Base-by-base conservation (phyloP, 2,113 vertebrate species). In the Clupea harengus region DNA sequence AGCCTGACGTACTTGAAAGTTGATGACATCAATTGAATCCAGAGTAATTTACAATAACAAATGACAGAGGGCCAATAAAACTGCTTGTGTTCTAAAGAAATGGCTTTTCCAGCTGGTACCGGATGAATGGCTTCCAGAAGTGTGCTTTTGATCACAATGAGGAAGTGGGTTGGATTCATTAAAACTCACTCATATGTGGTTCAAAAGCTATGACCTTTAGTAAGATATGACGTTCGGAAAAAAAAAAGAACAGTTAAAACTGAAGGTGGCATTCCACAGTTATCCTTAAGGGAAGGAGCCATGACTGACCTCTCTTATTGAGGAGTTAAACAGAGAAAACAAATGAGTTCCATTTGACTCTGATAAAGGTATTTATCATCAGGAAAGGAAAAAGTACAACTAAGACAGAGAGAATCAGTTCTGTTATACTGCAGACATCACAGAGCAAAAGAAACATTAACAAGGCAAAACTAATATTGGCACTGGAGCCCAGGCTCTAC, bases 81-180 rank as follows among this genome's bases (percentile, higher is more conserved):
- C 10, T 1, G 28, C 67, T 39, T 17, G 67, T 39, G 67, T 39
- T 75, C 32, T 32, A 32, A 75, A 39, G 67, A 32, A 75, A 75
- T 75, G 67, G 28, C 28, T 39, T 75, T 39, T 75, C 67, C 67
- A 75, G 67, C 28, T 39, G 67, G 67, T 5, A 88, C 18, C 25
- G n/a, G 84, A 86, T 60, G 46, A 18, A 84, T n/a, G 17, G 17
- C n/a, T 84, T 87, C 67, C 82, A 64, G 81, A 80, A 49, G 6
- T 83, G 47, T 84, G 89, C 85, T 91, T 89, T 75, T 75, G 67
- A 75, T 75, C 67, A 75, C 67, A 32, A 15, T 2, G 67, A 75
- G 67, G 67, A 75, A 75, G 67, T 39, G 67, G 67, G 67, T 75
- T 75, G 67, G 67, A 75, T 75, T 75, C 67, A 75, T 75, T 75